phyloP scores from a whole-genome alignment of 2,113 vertebrate species.

The Protomyctophum bolini region DNA sequence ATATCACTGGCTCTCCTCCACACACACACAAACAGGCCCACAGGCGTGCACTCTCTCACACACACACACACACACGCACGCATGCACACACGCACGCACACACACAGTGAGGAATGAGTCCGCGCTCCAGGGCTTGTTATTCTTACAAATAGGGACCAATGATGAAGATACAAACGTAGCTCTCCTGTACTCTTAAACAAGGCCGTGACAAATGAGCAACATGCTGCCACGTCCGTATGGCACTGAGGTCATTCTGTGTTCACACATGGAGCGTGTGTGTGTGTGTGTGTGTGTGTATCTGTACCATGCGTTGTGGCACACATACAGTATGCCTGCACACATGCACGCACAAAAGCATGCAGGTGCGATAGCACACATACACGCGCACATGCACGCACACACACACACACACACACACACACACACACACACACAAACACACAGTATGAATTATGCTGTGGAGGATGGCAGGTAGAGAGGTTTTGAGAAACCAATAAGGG shows the following conservation, averaged over 20 bases:
- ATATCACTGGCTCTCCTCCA: not conserved
- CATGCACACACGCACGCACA: not conserved
- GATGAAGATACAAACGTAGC: conserved; percentile 13
- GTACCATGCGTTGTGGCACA: too few species aligned
- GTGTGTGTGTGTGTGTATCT: conserved; percentile 1
- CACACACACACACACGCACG: too few species aligned
- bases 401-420: too few species aligned
- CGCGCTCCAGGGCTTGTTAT: conserved; percentile 38
- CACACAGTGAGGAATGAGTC: conserved; percentile 29
- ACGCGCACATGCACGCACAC: too few species aligned
- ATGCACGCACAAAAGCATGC: too few species aligned
- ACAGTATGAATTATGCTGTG: not conserved
- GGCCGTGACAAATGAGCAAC: not conserved
- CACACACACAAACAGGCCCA: too few species aligned
- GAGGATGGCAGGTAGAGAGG: not conserved
- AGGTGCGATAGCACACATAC: too few species aligned
- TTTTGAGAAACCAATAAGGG: not conserved
- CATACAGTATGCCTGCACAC: not conserved
- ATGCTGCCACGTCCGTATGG: not conserved
- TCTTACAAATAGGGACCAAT: conserved; percentile 10
- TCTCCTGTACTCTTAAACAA: conserved; percentile 25
- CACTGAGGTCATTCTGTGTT: conserved; percentile 23
- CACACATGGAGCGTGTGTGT: conserved; percentile 1
- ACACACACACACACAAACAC: not conserved
- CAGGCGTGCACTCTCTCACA: too few species aligned